These are phyloP conservation scores for Lymantria dispar DNA, from an alignment of 2,888 invertebrate genomes.

Conservation along the genomic window DNA sequence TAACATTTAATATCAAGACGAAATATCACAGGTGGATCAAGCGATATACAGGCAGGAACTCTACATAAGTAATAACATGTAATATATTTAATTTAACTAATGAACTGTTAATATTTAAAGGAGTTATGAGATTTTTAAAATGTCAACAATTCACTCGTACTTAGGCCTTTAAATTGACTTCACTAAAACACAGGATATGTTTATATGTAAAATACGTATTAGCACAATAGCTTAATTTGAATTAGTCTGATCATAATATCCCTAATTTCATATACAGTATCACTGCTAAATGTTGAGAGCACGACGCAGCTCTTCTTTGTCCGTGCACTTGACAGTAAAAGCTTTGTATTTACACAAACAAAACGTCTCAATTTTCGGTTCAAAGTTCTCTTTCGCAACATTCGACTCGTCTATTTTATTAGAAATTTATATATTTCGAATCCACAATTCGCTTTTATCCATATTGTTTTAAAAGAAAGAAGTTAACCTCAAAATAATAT, in stretches of 20 bases:
- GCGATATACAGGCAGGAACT: constrained; percentile 78
- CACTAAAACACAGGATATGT: constrained; percentile 66
- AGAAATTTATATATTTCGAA: constrained; percentile 44
- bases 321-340: constrained; percentile 79
- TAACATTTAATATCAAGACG: constrained; percentile 51
- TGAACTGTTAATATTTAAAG: constrained; percentile 40
- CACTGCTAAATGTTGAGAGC: constrained; percentile 50
- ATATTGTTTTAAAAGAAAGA: constrained; percentile 55
- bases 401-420: constrained; percentile 63
- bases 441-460: constrained; percentile 50
- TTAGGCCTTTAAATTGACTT: constrained; percentile 72
- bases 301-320: constrained; percentile 73
- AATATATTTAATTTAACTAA: constrained; percentile 42
- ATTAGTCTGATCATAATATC: constrained; percentile 48
- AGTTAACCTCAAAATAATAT: constrained; percentile 80
- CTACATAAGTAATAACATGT: constrained; percentile 57
- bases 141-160: constrained; percentile 56
- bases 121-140: constrained; percentile 42
- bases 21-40: constrained; percentile 78
- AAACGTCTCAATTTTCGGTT: constrained; percentile 76
- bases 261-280: constrained; percentile 52
- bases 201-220: constrained; percentile 44
- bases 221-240: constrained; percentile 53
- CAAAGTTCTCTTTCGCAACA: constrained; percentile 76
- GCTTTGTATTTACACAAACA: constrained; percentile 82